Base-by-base conservation (phyloP, 37 sponge, comb jelly and placozoan genomes). In the Sycon ciliatum region DNA sequence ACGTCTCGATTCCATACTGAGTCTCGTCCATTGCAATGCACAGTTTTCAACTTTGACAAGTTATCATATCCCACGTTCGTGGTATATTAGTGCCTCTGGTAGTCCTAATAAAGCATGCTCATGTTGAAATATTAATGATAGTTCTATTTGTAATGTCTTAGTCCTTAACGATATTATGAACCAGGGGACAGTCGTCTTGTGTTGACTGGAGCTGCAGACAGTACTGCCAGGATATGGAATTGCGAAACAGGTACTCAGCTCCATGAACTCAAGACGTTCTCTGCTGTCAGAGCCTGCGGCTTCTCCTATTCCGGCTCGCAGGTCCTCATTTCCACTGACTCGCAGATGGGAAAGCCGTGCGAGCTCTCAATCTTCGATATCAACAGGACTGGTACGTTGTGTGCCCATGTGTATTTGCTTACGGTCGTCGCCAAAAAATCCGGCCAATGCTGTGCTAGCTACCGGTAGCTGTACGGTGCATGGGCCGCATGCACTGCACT, bases 201-300 rank as follows among this genome's bases (percentile, higher is more conserved):
- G n/a, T 49, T 92, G 0, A 92, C 93, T 4, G 99, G 87, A 7
- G 40, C 82, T 57, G 99, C 90, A 32, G 99, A 92, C 65, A 89
- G 84, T 76, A 73, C 85, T 16, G 78, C 82, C 39, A 68, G 78
- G n/a, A 60, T 97, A 29, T 97, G 99, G 99, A 90, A 97, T 78
- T 86, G 90, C 61, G 90, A 88, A 58, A 89, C 83, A 4, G 99
- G 99, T 32, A 64, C 35, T 34, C 71, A 70, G 49, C 42, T 87
- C 26, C 30, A 40, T 2, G 78, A 60, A 13, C 77, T 76, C 74
- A 60, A 75, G 24, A 86, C 90, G 11, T 74, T 69, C 36, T 80
- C 93, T 20, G 81, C 90, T 0, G 87, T 92, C 1, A 58, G 99
- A 29, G 73, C 93, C 0, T 97, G 99, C 71, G 83, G 78, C 29